Base-by-base conservation (phyloP, 2,797 vertebrate genomes). In the Onychomys leucogaster region DNA sequence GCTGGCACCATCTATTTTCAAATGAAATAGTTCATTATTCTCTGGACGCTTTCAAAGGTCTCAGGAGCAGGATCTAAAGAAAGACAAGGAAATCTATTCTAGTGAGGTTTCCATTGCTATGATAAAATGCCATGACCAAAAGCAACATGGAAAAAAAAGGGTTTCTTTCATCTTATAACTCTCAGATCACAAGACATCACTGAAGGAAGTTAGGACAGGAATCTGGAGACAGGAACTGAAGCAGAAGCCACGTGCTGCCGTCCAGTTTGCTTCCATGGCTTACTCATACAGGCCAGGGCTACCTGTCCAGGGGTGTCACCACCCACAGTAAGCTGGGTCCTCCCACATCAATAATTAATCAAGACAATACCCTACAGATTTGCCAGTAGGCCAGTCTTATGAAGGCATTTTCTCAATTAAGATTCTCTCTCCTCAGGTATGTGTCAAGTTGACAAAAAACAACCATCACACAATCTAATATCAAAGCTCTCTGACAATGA, bases 401-500 rank as follows among this genome's bases (percentile, higher is more conserved):
- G 46, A 69, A 52, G 46, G 83, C 10, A 52, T n/a, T 69, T 86
- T 69, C 43, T 34, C 6, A 86, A n/a, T 67, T n/a, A 52, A 25
- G 63, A 69, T 69, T 27, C 19, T 6, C 32, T 65, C 63, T 67
- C 29, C 32, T 41, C 63, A 85, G 32, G 16, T 85, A 49, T 52
- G 43, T 86, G 83, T 86, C 46, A 10, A 52, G 21, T 69, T 69
- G 63, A 65, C 65, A 27, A 52, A 84, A 84, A 32, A 46, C 23
- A n/a, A 52, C 84, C 63, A 69, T 32, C 46, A 69, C 32, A 27
- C 3, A 25, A 67, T 85, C 46, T 95, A 91, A 76, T 67, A 88
- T 61, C 63, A 93, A 96, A 96, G 63, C 21, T 91, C 67, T 55
- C 89, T 93, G 21, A 91, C 49, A 49, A 96, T 52, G 16, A 91